These are phyloP conservation scores for Branchellion lobata DNA, from an alignment of 2,888 invertebrate species.

Conservation along the genomic window DNA sequence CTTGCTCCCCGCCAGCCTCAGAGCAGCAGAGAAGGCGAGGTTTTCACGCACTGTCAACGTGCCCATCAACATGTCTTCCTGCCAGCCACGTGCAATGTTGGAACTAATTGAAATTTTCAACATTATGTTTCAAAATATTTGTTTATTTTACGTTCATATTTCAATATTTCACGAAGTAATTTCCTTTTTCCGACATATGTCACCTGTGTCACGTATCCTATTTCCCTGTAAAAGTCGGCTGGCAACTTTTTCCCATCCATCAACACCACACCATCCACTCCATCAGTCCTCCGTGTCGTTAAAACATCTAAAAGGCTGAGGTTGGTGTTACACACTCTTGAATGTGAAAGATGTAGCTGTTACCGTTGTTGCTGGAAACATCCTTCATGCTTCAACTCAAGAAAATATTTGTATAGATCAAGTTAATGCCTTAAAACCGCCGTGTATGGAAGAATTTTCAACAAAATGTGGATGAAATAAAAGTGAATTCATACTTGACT, in stretches of 20 bases:
- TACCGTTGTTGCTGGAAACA: too few relatives aligned
- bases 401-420: too few relatives aligned
- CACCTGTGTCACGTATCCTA: slow-evolving; percentile 61
- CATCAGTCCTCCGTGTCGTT: slow-evolving; percentile 50
- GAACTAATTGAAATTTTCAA: not conserved
- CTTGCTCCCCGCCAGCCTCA: slow-evolving; percentile 55
- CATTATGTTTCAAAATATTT: not conserved
- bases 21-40: slow-evolving; percentile 60
- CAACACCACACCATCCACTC: slow-evolving; percentile 55
- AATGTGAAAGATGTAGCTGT: too few relatives aligned
- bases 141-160: not conserved
- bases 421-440: too few relatives aligned
- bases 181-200: not conserved
- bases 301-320: slow-evolving; percentile 51
- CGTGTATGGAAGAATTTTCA: too few relatives aligned
- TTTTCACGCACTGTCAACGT: slow-evolving; percentile 61
- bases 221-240: slow-evolving; percentile 61
- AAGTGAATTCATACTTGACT: too few relatives aligned
- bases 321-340: too few relatives aligned
- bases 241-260: slow-evolving; percentile 60
- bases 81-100: not conserved
- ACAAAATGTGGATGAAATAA: too few relatives aligned
- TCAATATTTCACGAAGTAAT: not conserved
- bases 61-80: slow-evolving; percentile 63
- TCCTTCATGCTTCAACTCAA: too few relatives aligned